Evolutionary conservation across 1,140 invertebrate species (phyloP), one percentile per base, ranked within the genome.

Genomic region (Cherax quadricarinatus): DNA sequence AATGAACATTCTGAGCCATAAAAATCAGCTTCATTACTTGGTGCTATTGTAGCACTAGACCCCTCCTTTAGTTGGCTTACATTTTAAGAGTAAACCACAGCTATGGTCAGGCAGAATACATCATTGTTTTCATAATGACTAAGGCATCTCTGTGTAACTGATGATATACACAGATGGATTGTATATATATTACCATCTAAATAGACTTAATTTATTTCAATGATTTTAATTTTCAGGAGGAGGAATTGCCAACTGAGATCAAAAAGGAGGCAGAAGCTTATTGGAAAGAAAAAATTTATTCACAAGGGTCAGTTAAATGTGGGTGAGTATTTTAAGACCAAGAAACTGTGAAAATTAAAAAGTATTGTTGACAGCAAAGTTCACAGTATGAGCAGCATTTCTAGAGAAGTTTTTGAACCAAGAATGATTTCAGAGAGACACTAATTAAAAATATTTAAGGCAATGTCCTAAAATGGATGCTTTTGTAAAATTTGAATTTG

Each of bases 181-280:
- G 60, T 84, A 57, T 12, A n/a, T 30, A 30, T 84, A 12, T 24
- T 21, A 21, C 49, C n/a, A 24, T 24, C 62, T 57, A 66, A 60
- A 10, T 60, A 16, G 16, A 60, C 3, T 10, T 60, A 6, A 21
- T 49, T 48, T 51, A 82, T n/a, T 3, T 24, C 83, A 9, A 57
- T 21, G 18, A 16, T 21, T 80, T 41, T 5, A 48, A 79, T 51
- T 93, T 92, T 49, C 89, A 97, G 97, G 94, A 95, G 91, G 92
- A 95, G 93, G 95, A 96, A 81, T 94, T 97, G 12, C 95, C 95
- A 5, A 94, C 94, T 49, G 94, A 96, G 88, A 95, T 96, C 1
- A 97, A 97, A 94, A 96, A 96, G 89, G 94, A 96, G 93, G 97
- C 97, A 81, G 97, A 98, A 94, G 94, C 95, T 2, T 96, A 97